phyloP scores from a whole-genome alignment of 2,797 vertebrate genomes.

The Dermochelys coriacea region DNA sequence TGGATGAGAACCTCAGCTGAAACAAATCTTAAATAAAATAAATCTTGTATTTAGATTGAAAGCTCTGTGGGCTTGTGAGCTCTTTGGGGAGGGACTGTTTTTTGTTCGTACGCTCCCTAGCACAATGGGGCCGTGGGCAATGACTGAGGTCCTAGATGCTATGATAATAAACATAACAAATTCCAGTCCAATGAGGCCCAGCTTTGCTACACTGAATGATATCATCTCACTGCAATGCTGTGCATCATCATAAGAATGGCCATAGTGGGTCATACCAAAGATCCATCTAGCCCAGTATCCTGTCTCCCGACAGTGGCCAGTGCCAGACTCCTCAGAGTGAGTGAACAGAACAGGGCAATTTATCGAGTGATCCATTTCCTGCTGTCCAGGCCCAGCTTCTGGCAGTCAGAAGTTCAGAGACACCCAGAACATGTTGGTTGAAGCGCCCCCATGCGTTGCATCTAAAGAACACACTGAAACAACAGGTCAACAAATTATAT shows the following conservation, averaged over 20 bases:
- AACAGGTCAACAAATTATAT: background rate
- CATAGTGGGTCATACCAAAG: no score
- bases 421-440: background rate
- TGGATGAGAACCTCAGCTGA: background rate
- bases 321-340: no score
- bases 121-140: background rate
- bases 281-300: no score
- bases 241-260: background rate
- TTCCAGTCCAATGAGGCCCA: background rate
- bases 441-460: no score
- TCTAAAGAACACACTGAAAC: no score
- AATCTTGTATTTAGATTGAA: background rate
- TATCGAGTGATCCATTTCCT: background rate
- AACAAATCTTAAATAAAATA: background rate
- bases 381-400: background rate
- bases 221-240: background rate
- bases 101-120: background rate
- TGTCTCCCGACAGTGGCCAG: no score
- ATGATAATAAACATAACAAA: background rate
- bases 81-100: background rate
- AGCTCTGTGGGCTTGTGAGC: background rate
- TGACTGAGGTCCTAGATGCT: background rate
- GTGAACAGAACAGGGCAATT: no score
- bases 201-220: background rate
- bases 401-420: background rate